A percentile compares a stretch with the other conserved stretches of the same genome.
Conservation (phyloP, 2,113 vertebrate species). For the Pelecanus crispus region DNA sequence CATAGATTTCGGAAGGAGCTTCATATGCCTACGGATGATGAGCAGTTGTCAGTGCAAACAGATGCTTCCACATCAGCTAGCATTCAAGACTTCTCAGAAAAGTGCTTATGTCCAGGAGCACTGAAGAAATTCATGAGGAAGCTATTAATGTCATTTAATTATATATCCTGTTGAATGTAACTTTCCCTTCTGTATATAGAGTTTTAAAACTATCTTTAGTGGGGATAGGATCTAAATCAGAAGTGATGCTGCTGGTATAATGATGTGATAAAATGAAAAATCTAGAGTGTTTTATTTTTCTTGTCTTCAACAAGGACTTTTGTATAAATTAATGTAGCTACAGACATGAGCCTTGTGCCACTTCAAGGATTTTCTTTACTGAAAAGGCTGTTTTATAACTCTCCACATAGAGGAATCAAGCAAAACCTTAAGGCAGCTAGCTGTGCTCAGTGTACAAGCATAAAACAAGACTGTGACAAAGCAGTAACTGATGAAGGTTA, state of each 20-base stretch:
- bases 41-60: neutral
- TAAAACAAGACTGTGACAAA: neutral
- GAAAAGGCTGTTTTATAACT: neutral
- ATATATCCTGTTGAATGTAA: neutral
- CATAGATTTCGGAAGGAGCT: neutral
- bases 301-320: neutral
- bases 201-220: neutral
- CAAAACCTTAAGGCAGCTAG: neutral
- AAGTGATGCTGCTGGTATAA: neutral
- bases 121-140: neutral
- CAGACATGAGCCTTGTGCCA: neutral
- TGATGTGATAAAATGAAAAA: constrained; percentile 8
- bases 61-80: rapidly evolving
- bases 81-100: neutral
- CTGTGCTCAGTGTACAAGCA: neutral
- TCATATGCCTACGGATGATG: rapidly evolving
- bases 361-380: constrained; percentile 22
- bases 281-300: neutral
- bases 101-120: neutral
- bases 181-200: neutral
- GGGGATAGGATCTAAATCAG: neutral
- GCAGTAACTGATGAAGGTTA: neutral
- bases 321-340: constrained; percentile 14
- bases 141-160: neutral
- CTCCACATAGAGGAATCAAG: neutral